Conservation (phyloP, 2,888 invertebrate genomes). For the Brachylomia viminalis region DNA sequence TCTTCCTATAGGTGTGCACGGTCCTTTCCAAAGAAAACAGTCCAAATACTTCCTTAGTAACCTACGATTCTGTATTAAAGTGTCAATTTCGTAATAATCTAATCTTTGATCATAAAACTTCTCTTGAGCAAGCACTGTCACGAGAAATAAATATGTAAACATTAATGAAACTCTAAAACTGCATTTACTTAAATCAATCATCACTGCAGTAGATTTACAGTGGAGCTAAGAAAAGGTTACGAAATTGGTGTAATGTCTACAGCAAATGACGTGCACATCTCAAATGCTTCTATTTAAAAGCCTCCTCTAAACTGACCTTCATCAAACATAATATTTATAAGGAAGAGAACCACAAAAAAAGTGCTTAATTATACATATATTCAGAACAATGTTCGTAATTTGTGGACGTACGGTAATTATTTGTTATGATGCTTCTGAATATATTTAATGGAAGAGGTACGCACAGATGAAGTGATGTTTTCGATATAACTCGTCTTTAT, state of each 20-base stretch:
- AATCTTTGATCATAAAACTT: conserved; percentile 84
- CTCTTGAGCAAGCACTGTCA: conserved; percentile 66
- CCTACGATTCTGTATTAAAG: conserved; percentile 92
- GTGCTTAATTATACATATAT: conserved; percentile 64
- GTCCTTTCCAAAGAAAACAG: conserved; percentile 87
- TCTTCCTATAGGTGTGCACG: conserved; percentile 82
- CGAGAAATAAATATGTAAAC: conserved; percentile 40
- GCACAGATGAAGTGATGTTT: conserved; percentile 7
- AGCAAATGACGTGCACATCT: conserved; percentile 72
- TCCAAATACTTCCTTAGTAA: conserved; percentile 92
- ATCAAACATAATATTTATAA: conserved; percentile 71
- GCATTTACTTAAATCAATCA: conserved; percentile 42
- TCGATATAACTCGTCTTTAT: conserved; percentile 12
- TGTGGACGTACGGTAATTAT: conserved; percentile 35
- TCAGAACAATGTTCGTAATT: conserved; percentile 37
- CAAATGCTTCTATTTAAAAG: conserved; percentile 79
- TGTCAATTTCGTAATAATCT: conserved; percentile 93
- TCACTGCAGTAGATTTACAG: conserved; percentile 29
- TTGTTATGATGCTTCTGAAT: conserved; percentile 4
- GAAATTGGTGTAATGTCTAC: conserved; percentile 57
- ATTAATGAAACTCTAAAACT: conserved; percentile 39
- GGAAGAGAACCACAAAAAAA: conserved; percentile 71
- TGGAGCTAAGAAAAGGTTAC: conserved; percentile 31
- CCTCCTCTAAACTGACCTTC: conserved; percentile 72
- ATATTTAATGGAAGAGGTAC: not conserved